Evolutionary conservation across 2,888 invertebrate species (phyloP), one percentile per base, ranked within the genome.

Genomic region (Acrobasis repandana): DNA sequence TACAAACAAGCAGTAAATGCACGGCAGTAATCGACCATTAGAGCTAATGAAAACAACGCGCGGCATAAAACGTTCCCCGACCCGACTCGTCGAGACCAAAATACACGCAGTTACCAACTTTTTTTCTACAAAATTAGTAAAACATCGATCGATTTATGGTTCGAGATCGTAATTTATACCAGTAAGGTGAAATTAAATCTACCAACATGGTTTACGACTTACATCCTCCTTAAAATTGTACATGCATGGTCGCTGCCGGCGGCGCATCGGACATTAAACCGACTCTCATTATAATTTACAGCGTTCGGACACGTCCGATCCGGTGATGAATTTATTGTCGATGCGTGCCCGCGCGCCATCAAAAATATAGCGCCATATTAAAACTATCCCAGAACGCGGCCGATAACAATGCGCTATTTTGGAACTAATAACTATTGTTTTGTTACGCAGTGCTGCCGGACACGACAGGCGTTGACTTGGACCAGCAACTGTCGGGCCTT

Each of bases 391-490:
- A 77, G 76, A 78, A 73, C 70, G 58, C 60, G 69, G 67, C 67
- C 73, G 73, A 72, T 72, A 69, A 73, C 73, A 69, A 67, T 63
- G 63, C 69, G 64, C 64, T 71, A 63, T 66, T 68, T 73, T 69
- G 65, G 34, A 34, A 14, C 60, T 50, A 58, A 49, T 56, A 28
- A 46, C 20, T 34, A 58, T 59, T 64, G 49, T 43, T 61, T 63
- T 50, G 50, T 75, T 76, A 74, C 77, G 43, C 91, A 96, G 96
- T 96, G 85, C 92, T 97, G 56, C 96, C 96, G 62, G 96, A 96
- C 77, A 95, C 96, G 33, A 95, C 96, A 65, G 95, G 95, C 58
- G 94, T 95, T 43, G 95, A 96, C 72, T 80, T 96, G 68, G 96
- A 96, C 77, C 95, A 96, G 80, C 95, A 96, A 77, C 88, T 96